Evolutionary conservation across 2,113 vertebrate species (phyloP).

Genomic region (Cyphomyrus discorhynchus): DNA sequence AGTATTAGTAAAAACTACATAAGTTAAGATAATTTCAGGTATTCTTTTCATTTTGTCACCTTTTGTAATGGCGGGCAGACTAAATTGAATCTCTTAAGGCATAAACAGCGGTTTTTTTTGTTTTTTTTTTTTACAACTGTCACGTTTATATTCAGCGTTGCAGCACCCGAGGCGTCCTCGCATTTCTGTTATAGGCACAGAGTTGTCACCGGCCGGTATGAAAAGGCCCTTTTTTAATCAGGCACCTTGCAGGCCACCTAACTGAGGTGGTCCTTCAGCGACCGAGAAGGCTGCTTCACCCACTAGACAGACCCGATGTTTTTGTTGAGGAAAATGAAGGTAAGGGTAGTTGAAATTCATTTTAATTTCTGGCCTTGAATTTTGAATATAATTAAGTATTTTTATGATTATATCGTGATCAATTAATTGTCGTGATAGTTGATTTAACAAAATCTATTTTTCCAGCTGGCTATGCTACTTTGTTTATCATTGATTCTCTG

Average conservation of each 20-base stretch:
- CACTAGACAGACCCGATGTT: constrained; percentile 47
- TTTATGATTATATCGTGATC: background rate
- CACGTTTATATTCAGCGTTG: background rate
- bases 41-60: background rate
- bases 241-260: constrained; percentile 26
- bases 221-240: constrained; percentile 13
- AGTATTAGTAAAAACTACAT: background rate
- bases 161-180: background rate
- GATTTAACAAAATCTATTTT: background rate
- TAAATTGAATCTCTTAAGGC: background rate
- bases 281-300: constrained; percentile 40
- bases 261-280: constrained; percentile 36
- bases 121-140: background rate
- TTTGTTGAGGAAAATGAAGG: constrained; percentile 54
- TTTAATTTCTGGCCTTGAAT: background rate
- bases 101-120: background rate
- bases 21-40: background rate
- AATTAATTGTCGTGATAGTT: background rate
- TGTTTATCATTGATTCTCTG: constrained; percentile 34
- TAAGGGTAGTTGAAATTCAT: constrained; percentile 32
- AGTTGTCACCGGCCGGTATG: background rate
- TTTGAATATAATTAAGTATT: background rate
- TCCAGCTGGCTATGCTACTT: constrained; percentile 14
- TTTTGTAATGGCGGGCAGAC: background rate
- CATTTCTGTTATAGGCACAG: background rate